Percentiles rank a stretch among this genome's conserved stretches.
Evolutionary conservation across 2,113 vertebrate species (phyloP).

Genomic region (Hyla sarda): DNA sequence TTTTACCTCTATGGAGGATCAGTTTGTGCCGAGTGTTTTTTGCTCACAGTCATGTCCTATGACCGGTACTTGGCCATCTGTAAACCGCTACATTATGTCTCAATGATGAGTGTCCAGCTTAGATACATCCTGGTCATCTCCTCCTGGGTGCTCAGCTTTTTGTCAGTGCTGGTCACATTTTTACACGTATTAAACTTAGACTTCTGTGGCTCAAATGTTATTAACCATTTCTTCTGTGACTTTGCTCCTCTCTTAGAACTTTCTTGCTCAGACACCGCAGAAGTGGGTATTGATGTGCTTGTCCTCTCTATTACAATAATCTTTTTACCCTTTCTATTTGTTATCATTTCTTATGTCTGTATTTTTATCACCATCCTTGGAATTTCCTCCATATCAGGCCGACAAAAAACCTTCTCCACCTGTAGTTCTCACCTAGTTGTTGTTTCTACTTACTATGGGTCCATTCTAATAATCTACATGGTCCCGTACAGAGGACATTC

Average conservation of each 20-base stretch:
- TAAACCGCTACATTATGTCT: conserved; percentile 57
- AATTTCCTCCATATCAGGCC: too few relatives aligned
- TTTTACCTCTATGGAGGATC: background rate
- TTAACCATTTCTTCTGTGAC: conserved; percentile 66
- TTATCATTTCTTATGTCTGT: conserved; percentile 57
- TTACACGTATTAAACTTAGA: conserved; percentile 57
- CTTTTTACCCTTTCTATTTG: conserved; percentile 63
- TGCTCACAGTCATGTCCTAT: too few relatives aligned
- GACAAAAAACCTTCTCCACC: too few relatives aligned
- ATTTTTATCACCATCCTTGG: conserved; percentile 27
- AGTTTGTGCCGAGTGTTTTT: background rate
- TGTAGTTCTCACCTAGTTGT: too few relatives aligned
- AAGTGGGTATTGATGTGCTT: conserved; percentile 5
- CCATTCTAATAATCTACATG: too few relatives aligned
- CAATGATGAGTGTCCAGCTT: conserved; percentile 27
- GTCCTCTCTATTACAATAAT: conserved; percentile 58
- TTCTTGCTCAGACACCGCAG: conserved; percentile 62
- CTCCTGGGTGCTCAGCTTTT: conserved; percentile 59
- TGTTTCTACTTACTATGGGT: too few relatives aligned
- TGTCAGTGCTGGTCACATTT: conserved; percentile 49
- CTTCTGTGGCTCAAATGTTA: conserved; percentile 61
- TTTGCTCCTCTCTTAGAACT: conserved; percentile 60
- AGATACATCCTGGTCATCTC: conserved; percentile 46
- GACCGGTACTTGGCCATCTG: too few relatives aligned
- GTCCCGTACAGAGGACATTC: too few relatives aligned